These are phyloP conservation scores for Ditula angustiorana DNA, from an alignment of 2,888 invertebrate genomes.

Conservation along the genomic window DNA sequence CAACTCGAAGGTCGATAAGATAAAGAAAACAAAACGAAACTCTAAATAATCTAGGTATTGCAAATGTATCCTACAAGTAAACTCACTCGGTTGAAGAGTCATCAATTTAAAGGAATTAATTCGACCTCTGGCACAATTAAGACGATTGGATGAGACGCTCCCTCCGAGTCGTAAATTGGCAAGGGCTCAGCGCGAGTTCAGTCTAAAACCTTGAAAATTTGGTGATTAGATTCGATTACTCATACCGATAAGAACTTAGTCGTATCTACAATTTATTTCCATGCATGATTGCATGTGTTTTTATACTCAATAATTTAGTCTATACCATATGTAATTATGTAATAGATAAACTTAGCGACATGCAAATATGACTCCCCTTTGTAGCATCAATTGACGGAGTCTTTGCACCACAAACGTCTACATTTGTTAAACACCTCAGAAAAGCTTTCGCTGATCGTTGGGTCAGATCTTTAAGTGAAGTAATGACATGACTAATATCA, in stretches of 20 bases:
- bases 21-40: conserved; percentile 25
- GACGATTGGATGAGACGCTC: conserved; percentile 38
- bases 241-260: conserved; percentile 4
- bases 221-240: conserved; percentile 24
- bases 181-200: conserved; percentile 12
- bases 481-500: too few relatives aligned
- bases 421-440: too few relatives aligned
- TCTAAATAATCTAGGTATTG: conserved; percentile 17
- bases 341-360: too few relatives aligned
- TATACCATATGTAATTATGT: too few relatives aligned
- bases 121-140: conserved; percentile 80
- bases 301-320: not conserved
- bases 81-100: conserved; percentile 43
- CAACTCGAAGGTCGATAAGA: conserved; percentile 29
- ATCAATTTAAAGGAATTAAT: conserved; percentile 78
- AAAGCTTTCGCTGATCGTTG: too few relatives aligned
- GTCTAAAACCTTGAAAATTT: conserved; percentile 20
- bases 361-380: too few relatives aligned
- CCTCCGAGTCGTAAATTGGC: conserved; percentile 11
- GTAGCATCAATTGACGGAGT: too few relatives aligned
- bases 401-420: too few relatives aligned
- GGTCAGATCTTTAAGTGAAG: too few relatives aligned
- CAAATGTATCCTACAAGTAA: conserved; percentile 20
- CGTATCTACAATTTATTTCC: not conserved
- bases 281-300: not conserved